Base-by-base conservation (phyloP, 2,797 vertebrate species). In the Sebastes trivittatus region DNA sequence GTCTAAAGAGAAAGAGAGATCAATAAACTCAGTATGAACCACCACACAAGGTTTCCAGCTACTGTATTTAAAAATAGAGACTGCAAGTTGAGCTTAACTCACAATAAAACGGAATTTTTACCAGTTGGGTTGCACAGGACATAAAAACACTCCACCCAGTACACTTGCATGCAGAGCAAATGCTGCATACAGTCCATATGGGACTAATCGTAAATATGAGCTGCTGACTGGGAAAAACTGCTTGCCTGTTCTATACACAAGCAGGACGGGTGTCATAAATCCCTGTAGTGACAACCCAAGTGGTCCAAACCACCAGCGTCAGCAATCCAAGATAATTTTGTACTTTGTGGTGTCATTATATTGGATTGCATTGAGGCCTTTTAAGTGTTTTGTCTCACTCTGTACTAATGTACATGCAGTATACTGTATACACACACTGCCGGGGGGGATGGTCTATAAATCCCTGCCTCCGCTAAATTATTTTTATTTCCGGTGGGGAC, bases 1-100 rank as follows among this genome's bases (percentile, higher is more conserved):
- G 88, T 79, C 94, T 96, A 75, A 58, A 83, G 27, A 67, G 54
- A 73, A 11, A 81, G 52, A 78, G 2, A 70, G 42, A 78, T 83
- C 49, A 81, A 80, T 75, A 63, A 55, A 75, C 65, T 78, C 23
- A 82, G 30, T 18, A 58, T 55, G 9, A 70, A 61, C 62, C 75
- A 76, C 36, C 42, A 75, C 3, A 7, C 63, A 74, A 42, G 4
- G 22, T 75, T 77, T 77, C 29, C 29, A 79, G 62, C 16, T 32
- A 22, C 46, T 27, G 20, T 6, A 58, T 65, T 65, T 62, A 75
- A 81, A 89, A 89, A 86, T 38, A 77, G 58, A 80, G 52, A 34
- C 25, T 73, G 4, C 7, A 27, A 78, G 49, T 38, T 66, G 6
- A 72, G 34, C 23, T 81, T 9, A 76, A 27, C 25, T 65, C 5